Conservation (phyloP, 2,113 vertebrate genomes). For the Electrona antarctica region DNA sequence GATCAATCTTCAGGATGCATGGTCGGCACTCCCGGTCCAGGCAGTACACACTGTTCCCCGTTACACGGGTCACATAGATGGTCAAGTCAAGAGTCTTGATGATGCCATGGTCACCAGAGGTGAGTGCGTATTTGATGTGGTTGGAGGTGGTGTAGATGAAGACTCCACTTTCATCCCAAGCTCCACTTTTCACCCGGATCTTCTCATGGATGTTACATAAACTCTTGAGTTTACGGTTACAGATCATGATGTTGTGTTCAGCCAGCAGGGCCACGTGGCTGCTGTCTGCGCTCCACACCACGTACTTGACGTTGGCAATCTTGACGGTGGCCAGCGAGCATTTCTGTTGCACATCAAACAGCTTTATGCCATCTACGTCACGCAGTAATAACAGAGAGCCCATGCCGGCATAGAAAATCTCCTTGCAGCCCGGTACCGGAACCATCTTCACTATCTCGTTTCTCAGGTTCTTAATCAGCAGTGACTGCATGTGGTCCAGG, state of each 20-base stretch:
- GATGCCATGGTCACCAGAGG: constrained; percentile 81
- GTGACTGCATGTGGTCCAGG: constrained; percentile 97
- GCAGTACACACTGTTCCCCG: too few relatives aligned
- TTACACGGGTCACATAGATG: too few relatives aligned
- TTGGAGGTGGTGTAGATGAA: constrained; percentile 99
- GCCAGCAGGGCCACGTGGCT: constrained; percentile 96
- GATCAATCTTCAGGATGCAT: too few relatives aligned
- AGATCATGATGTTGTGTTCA: constrained; percentile 99
- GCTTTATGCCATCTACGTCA: constrained; percentile 88
- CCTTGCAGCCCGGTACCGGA: constrained; percentile 91
- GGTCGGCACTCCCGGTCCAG: too few relatives aligned
- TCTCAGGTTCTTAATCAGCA: constrained; percentile 96
- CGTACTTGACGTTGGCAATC: constrained; percentile 98
- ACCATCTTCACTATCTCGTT: constrained; percentile 98
- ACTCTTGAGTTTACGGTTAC: constrained; percentile 95
- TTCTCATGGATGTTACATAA: constrained; percentile 98
- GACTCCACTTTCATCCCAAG: constrained; percentile 97
- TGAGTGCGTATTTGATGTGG: constrained; percentile 99
- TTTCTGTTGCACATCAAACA: constrained; percentile 98
- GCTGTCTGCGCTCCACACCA: constrained; percentile 97
- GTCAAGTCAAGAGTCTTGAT: too few relatives aligned
- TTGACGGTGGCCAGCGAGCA: constrained; percentile 93
- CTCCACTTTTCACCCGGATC: constrained; percentile 97
- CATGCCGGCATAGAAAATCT: constrained; percentile 96
- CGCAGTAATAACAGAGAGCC: constrained; percentile 88